These are phyloP conservation scores for Vireo altiloquus DNA, from an alignment of 2,113 vertebrate species.

Conservation along the genomic window DNA sequence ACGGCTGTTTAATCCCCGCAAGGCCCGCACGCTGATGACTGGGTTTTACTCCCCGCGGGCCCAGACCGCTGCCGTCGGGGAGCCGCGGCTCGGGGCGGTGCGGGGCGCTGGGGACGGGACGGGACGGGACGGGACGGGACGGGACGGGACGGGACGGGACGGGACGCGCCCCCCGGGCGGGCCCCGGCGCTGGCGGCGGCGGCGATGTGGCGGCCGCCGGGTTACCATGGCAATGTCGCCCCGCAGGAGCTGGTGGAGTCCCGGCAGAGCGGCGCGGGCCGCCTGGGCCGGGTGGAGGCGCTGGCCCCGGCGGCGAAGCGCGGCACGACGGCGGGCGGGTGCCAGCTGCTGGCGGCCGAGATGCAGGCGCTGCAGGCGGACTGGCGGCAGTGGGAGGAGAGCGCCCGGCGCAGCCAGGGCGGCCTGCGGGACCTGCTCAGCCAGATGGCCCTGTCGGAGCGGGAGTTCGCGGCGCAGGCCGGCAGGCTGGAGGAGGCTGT, in stretches of 20 bases:
- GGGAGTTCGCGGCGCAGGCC: constrained; percentile 79
- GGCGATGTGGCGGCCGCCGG: constrained; percentile 35
- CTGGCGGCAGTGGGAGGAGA: constrained; percentile 92
- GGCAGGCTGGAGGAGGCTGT: constrained; percentile 80
- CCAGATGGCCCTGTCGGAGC: constrained; percentile 82
- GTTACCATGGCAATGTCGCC: constrained; percentile 87
- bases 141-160: background rate
- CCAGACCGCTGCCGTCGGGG: background rate
- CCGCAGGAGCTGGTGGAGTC: constrained; percentile 92
- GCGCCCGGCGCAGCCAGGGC: constrained; percentile 74
- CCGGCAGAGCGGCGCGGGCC: constrained; percentile 82
- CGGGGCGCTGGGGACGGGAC: background rate
- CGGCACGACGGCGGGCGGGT: constrained; percentile 79
- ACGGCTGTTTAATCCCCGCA: no score
- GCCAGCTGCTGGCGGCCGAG: constrained; percentile 85
- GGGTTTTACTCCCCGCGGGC: background rate
- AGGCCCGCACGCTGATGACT: background rate
- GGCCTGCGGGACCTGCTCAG: constrained; percentile 80
- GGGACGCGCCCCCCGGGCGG: background rate
- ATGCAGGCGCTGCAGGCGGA: constrained; percentile 86
- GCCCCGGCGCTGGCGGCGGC: background rate
- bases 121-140: background rate
- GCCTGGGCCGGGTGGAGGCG: constrained; percentile 82
- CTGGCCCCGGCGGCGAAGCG: constrained; percentile 78
- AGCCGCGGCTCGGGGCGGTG: background rate